Base-by-base conservation (phyloP, 2,888 invertebrate species). In the Panzeria rudis region DNA sequence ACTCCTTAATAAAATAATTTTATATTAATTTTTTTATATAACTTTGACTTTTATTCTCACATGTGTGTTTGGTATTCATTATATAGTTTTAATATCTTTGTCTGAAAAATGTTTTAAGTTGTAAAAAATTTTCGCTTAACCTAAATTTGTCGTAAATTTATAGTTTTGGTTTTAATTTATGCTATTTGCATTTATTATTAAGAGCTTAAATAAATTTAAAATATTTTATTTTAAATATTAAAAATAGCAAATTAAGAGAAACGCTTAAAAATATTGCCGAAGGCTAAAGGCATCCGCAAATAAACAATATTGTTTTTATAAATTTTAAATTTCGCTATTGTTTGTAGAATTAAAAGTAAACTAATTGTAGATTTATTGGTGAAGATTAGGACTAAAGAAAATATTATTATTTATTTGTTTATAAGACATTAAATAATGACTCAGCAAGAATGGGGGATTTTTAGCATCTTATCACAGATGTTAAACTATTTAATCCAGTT, bases 401-500 rank as follows among this genome's bases (percentile, higher is more conserved):
- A 32, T 23, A 52, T n/a, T 25, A 23, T 13, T 47, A n/a, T n/a
- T n/a, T n/a, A n/a, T n/a, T n/a, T n/a, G 52, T 62, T 52, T 50
- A 73, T 52, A 6, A 38, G 11, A 23, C 20, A 13, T n/a, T n/a
- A n/a, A 13, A 23, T 25, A 62, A 73, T 50, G 35, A 62, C 50
- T n/a, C n/a, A 38, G 73, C 73, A 73, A 25, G 50, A 23, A n/a
- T n/a, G n/a, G n/a, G n/a, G n/a, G n/a, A n/a, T n/a, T 61, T 77
- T 61, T 17, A 17, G n/a, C 7, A n/a, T 13, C 15, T 15, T 32
- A 6, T 23, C 29, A 41, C 77, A 68, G 50, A 68, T 69, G 77
- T 61, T 47, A 38, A 44, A 38, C 7, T n/a, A 35, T 54, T 66
- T 76, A 68, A 56, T 76, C 32, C 32, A 76, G 66, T 52, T 78